These are phyloP conservation scores for Xestia xanthographa DNA, from an alignment of 2,888 invertebrate species.

Conservation along the genomic window DNA sequence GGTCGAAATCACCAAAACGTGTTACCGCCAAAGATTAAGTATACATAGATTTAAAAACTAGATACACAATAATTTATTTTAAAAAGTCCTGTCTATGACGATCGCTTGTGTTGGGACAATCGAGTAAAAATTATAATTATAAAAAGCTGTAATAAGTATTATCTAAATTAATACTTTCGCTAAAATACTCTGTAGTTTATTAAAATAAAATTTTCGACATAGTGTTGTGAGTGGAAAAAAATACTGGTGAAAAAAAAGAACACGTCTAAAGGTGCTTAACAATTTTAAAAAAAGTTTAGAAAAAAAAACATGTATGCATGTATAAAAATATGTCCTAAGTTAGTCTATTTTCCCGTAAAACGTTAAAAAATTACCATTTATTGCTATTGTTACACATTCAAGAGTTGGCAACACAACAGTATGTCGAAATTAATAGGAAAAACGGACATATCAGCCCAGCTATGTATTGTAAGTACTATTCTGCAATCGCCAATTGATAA, in stretches of 20 bases:
- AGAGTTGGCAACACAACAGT: constrained; percentile 55
- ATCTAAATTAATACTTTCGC: constrained; percentile 82
- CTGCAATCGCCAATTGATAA: constrained; percentile 65
- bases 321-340: constrained; percentile 58
- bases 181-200: constrained; percentile 77
- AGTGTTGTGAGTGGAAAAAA: constrained; percentile 58
- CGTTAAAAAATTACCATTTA: constrained; percentile 42
- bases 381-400: constrained; percentile 16
- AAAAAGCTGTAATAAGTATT: constrained; percentile 75
- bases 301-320: constrained; percentile 20
- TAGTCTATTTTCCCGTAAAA: constrained; percentile 39
- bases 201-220: constrained; percentile 62
- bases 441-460: constrained; percentile 38
- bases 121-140: constrained; percentile 67
- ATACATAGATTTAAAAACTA: constrained; percentile 70
- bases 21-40: constrained; percentile 68
- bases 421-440: constrained; percentile 55
- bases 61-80: constrained; percentile 74
- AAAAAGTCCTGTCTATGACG: constrained; percentile 64
- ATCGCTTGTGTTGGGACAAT: constrained; percentile 54
- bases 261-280: background rate
- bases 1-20: constrained; percentile 58
- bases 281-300: background rate
- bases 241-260: background rate
- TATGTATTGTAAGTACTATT: constrained; percentile 67